Base-by-base conservation (phyloP, 2,113 vertebrate species). In the Datnioides undecimradiatus region DNA sequence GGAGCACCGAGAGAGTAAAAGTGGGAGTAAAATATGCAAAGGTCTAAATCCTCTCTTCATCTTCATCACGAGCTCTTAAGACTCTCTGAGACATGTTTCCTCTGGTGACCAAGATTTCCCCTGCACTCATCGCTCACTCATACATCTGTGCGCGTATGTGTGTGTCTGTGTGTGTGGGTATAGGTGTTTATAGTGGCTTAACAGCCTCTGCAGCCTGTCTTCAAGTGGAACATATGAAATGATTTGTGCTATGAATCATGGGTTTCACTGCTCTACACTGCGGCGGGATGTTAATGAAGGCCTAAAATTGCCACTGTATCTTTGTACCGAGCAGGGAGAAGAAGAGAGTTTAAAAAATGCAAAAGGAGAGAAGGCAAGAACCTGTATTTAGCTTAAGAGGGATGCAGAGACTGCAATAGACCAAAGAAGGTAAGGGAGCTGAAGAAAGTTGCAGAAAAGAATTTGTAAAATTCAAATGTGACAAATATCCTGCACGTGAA, bases 1-100 rank as follows among this genome's bases (percentile, higher is more conserved):
- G 38, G 66, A 80, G 69, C 70, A 69, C 34, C 6, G 46, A 78
- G 68, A 72, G 68, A 70, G 58, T 65, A 74, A 81, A 84, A 83
- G 73, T 76, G 38, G 64, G 65, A 46, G 72, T 87, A 74, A 91
- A 90, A 90, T 91, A 90, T 87, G 88, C 83, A 88, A 86, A 88
- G 66, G 80, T 80, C 71, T 88, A 86, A 90, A 87, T 87, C 86
- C 78, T 87, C 81, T 81, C 86, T 91, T 93, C 85, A 77, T 91
- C 90, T 90, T 94, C 90, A 92, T 90, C 86, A 87, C 79, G 80
- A 90, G 88, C 86, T 89, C 71, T 91, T 90, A 91, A 92, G 88
- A 79, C 90, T 87, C 86, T 80, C 73, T 59, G 45, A 88, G 84
- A 90, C 76, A 79, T 76, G 88, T 73, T 84, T 87, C 73, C 79